phyloP scores from a whole-genome alignment of 92 coral and sea anemone species.

The Phenganax subtilis region DNA sequence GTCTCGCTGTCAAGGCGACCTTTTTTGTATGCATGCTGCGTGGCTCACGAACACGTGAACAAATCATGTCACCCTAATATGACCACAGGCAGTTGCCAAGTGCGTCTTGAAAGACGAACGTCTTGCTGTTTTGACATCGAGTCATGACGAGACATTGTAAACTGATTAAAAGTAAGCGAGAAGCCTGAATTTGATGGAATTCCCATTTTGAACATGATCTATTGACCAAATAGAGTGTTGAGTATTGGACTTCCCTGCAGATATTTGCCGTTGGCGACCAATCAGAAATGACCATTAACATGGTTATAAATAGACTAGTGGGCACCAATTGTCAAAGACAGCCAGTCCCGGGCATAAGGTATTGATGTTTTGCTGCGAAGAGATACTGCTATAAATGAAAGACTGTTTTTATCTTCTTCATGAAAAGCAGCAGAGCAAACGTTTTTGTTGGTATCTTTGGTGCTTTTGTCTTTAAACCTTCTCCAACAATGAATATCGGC shows the following conservation, averaged over 20 bases:
- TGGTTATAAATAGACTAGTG: not conserved
- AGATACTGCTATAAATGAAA: not conserved
- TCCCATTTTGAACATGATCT: not conserved
- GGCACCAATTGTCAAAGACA: not conserved
- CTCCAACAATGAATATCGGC: not conserved
- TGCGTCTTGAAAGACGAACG: not conserved
- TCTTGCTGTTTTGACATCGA: no score
- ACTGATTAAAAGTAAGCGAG: not conserved
- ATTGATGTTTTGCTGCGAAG: not conserved
- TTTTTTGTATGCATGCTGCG: not conserved
- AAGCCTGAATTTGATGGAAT: not conserved
- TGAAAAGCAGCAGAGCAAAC: not conserved
- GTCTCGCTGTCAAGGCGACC: conserved; percentile 10
- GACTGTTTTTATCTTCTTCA: not conserved
- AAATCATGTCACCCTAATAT: not conserved
- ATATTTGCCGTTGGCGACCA: not conserved
- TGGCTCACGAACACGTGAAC: conserved; percentile 5
- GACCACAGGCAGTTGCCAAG: not conserved
- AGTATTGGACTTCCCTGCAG: conserved; percentile 1
- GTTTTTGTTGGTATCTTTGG: not conserved
- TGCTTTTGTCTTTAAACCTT: not conserved
- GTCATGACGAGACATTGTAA: not conserved
- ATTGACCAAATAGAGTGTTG: not conserved
- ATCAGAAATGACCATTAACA: not conserved
- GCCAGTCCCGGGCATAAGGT: not conserved